phyloP scores from a whole-genome alignment of 2,113 vertebrate genomes.

The Aix galericulata region DNA sequence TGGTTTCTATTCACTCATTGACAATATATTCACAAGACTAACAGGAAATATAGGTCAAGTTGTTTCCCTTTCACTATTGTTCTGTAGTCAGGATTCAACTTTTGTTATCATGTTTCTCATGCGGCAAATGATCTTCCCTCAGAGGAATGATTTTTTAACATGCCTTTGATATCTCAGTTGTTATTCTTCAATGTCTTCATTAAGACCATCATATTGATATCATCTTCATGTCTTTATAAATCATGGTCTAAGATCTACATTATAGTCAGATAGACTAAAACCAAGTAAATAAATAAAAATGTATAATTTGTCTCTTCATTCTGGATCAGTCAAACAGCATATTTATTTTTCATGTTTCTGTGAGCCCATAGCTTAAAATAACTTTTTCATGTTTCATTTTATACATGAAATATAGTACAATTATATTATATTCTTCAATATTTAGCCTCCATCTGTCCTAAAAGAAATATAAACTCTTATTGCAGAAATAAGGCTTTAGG shows the following conservation, averaged over 20 bases:
- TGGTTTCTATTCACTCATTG: neutral
- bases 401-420: neutral
- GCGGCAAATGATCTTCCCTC: neutral
- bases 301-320: neutral
- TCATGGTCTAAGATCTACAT: neutral
- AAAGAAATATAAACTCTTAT: neutral
- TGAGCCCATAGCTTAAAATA: neutral
- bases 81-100: neutral
- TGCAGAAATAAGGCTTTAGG: neutral
- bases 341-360: neutral
- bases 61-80: neutral
- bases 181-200: neutral
- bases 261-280: neutral
- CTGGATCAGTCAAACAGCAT: neutral
- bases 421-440: neutral
- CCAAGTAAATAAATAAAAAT: neutral
- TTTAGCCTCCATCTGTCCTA: neutral
- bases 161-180: neutral
- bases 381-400: neutral
- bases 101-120: neutral
- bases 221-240: neutral
- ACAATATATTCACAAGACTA: neutral
- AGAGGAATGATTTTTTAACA: neutral
- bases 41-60: neutral
- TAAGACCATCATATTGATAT: neutral